phyloP scores from a whole-genome alignment of 2,797 vertebrate genomes.

The Heliangelus exortis region DNA sequence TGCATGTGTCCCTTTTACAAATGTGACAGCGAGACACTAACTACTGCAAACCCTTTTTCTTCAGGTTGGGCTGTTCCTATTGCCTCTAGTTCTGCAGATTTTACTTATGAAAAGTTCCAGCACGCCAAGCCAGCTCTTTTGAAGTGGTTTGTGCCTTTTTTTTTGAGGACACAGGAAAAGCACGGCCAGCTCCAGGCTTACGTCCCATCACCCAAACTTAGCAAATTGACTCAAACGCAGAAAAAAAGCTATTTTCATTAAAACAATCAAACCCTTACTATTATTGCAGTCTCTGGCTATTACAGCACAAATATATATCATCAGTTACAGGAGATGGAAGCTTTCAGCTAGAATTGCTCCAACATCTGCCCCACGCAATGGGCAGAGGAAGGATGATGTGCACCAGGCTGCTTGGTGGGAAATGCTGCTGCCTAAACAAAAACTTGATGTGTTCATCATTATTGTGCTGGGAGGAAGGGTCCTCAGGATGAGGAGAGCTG shows the following conservation, averaged over 20 bases:
- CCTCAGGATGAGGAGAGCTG: background rate
- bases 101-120: constrained; percentile 10
- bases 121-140: background rate
- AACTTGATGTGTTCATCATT: background rate
- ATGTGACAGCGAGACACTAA: constrained; percentile 53
- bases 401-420: rapidly evolving
- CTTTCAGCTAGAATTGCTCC: constrained; percentile 21
- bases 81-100: background rate
- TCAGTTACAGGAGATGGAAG: constrained; percentile 32
- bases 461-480: background rate
- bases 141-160: background rate
- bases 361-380: background rate
- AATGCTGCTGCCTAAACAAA: background rate
- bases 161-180: background rate
- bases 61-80: constrained; percentile 49
- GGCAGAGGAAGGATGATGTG: background rate
- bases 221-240: background rate
- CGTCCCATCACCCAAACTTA: constrained; percentile 10
- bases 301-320: constrained; percentile 40
- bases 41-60: constrained; percentile 59
- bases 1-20: constrained; percentile 66
- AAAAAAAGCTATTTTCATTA: constrained; percentile 37
- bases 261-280: constrained; percentile 42
- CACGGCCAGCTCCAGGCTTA: background rate
- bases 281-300: background rate